A percentile compares a stretch with the other conserved stretches of the same genome.
Conservation (phyloP, 2,888 invertebrate species). For the Antheraea assamensis region DNA sequence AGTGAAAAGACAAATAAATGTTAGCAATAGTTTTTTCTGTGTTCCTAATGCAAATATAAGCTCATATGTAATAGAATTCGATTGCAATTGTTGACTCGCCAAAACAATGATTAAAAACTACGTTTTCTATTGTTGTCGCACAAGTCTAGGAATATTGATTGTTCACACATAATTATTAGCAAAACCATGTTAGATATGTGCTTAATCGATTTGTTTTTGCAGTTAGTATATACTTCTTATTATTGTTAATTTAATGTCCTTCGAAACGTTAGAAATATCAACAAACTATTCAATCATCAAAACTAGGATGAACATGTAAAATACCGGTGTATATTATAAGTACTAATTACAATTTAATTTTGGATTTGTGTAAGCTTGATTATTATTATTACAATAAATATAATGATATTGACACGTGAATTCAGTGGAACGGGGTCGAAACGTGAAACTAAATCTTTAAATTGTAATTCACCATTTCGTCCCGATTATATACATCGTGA, state of each 20-base stretch:
- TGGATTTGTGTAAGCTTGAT: background rate
- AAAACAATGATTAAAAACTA: background rate
- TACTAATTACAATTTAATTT: background rate
- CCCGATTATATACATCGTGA: no score
- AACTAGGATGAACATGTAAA: background rate
- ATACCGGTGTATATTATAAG: no score
- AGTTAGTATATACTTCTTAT: slow-evolving; percentile 7
- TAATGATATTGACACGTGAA: background rate
- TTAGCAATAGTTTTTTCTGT: background rate
- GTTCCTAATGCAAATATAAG: background rate
- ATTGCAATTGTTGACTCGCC: background rate
- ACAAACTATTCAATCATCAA: background rate
- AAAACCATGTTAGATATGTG: slow-evolving; percentile 11
- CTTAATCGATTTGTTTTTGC: slow-evolving; percentile 16
- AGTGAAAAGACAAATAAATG: slow-evolving; percentile 9
- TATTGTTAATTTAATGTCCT: slow-evolving; percentile 1
- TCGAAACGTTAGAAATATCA: background rate
- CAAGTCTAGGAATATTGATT: slow-evolving; percentile 10
- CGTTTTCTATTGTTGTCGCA: slow-evolving; percentile 12
- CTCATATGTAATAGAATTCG: background rate
- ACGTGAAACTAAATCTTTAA: background rate
- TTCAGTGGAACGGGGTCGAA: background rate
- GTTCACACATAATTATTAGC: slow-evolving; percentile 16
- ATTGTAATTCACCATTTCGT: no score
- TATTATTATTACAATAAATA: background rate